Percentiles rank a stretch among this genome's conserved stretches.
These are phyloP conservation scores for Pseudomyrmex pallidus DNA, from an alignment of 1,140 invertebrate species.

Conservation along the genomic window DNA sequence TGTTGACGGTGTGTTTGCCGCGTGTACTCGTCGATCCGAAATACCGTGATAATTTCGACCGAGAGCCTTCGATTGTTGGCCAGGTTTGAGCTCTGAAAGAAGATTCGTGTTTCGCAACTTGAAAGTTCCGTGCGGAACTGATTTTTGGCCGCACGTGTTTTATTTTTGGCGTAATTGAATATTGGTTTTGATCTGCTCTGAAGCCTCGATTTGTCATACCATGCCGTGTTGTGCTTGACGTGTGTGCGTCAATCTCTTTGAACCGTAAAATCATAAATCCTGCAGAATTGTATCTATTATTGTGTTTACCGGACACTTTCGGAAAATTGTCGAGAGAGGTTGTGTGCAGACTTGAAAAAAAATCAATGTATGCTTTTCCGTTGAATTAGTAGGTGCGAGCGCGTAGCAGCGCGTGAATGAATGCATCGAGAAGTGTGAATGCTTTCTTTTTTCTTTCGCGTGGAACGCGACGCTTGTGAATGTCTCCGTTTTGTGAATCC, in stretches of 20 bases:
- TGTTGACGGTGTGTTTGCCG: slow-evolving; percentile 14
- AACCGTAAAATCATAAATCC: slow-evolving; percentile 15
- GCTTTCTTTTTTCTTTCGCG: background rate
- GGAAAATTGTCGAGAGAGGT: background rate
- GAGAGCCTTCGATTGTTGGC: slow-evolving; percentile 12
- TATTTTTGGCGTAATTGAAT: no score
- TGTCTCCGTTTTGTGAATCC: slow-evolving; percentile 15
- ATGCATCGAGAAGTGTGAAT: slow-evolving; percentile 20
- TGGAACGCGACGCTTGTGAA: background rate
- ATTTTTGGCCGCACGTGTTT: slow-evolving; percentile 1
- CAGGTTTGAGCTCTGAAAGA: background rate
- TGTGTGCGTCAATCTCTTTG: slow-evolving; percentile 23
- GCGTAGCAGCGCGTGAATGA: slow-evolving; percentile 25
- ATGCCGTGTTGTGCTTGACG: slow-evolving; percentile 8
- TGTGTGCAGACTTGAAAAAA: background rate
- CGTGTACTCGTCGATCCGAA: slow-evolving; percentile 51
- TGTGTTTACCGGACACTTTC: background rate
- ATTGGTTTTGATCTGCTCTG: slow-evolving; percentile 46
- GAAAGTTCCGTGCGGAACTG: background rate
- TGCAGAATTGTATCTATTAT: slow-evolving; percentile 1
- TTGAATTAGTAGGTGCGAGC: background rate
- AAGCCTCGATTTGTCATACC: background rate
- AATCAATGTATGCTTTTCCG: slow-evolving; percentile 2
- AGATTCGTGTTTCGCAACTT: background rate
- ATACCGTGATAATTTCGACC: slow-evolving; percentile 49